Evolutionary conservation across 2,888 invertebrate genomes (phyloP), one percentile per base, ranked within the genome.

Genomic region (Agrilus mali): DNA sequence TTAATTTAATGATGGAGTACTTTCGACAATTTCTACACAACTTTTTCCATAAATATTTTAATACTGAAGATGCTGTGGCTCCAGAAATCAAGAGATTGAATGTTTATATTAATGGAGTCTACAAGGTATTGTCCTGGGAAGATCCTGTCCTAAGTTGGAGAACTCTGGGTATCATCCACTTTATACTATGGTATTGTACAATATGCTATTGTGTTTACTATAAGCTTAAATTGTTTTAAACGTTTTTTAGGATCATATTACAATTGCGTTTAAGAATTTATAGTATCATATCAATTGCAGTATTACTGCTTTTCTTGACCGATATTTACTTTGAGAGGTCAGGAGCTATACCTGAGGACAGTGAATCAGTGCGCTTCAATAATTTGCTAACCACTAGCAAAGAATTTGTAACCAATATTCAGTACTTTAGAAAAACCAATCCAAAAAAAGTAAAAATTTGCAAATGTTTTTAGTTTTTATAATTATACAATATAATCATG

Each of bases 131-230:
- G 39, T 56, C 58, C 41, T 69, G 69, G 69, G 64, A 67, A 46
- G 59, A 67, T 46, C 59, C 60, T 14, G 50, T 58, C 35, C 46
- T 62, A 16, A 67, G 63, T 46, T 56, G 62, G 47, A 49, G 56
- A 20, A 54, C 57, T 44, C 58, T 69, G 50, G 53, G 64, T 45
- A 49, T 59, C 40, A 52, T 65, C 31, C 65, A 68, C 54, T 51
- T 63, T 43, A 45, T 68, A 40, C 67, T 66, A 53, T 67, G 67
- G 69, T 68, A 27, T 59, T 58, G 65, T 59, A 45, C 37, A 40
- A 32, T 37, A 38, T n/a, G 33, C 34, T 34, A 17, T 47, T 37
- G 33, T 32, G 22, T 17, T 32, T 15, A 36, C 37, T 7, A 16
- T 2, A 42, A 45, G 36, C 32, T 41, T 45, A 33, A 41, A 44